Evolutionary conservation across 2,797 vertebrate genomes (phyloP), one percentile per base, ranked within the genome.

Genomic region (Peromyscus eremicus): DNA sequence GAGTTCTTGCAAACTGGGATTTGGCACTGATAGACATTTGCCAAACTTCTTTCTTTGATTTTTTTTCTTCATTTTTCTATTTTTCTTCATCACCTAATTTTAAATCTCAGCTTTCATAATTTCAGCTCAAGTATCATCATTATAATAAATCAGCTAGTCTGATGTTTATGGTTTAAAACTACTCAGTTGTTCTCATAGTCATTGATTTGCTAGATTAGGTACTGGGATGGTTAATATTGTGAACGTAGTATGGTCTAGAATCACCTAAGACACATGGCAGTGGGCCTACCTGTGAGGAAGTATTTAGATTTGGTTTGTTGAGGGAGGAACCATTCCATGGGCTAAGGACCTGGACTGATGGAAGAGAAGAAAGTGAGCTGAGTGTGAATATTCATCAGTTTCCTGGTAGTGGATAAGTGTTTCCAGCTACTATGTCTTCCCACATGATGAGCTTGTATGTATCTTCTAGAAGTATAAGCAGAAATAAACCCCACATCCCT

Each of bases 1-100:
- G 46, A 83, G 27, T 95, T 94, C 62, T 95, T 81, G 77, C n/a
- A 94, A 14, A 79, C 23, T 62, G 62, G 52, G 6, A 49, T 55
- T 8, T 96, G 68, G 68, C 40, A 66, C 57, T 68, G 40, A 70
- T 71, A 75, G 64, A 17, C 25, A 52, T 90, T 93, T 77, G 43
- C 82, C 87, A 94, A 70, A 92, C 32, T 75, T 94, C 86, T 82
- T 29, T 84, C 7, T 87, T 94, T 92, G 13, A 55, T 95, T 86
- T 93, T 76, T 76, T 34, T 49, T 71, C 19, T 77, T 77, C 27
- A 64, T 64, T 84, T 75, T 27, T 29, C 52, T 27, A 94, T 40
- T 80, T 66, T 52, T 87, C 94, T 73, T 87, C 9, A 17, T 91
- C 16, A 52, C 55, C 23, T 40, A 60, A 40, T 40, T 29, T 82